Evolutionary conservation across 2,888 invertebrate genomes (phyloP).

Genomic region (Argyresthia albistria): DNA sequence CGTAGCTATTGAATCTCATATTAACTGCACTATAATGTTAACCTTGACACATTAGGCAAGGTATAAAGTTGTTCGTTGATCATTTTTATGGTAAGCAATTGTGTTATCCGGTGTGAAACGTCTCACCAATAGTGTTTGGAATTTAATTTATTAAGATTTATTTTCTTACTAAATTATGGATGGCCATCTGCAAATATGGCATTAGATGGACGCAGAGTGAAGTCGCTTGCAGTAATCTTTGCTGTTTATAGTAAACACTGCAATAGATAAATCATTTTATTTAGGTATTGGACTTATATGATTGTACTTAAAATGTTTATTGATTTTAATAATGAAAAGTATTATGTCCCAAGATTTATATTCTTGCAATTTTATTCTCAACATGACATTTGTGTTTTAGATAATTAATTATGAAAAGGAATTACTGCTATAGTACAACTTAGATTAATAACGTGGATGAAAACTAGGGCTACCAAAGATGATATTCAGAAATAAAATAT

Average conservation of each 20-base stretch:
- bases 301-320: constrained; percentile 5
- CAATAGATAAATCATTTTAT: constrained; percentile 11
- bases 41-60: constrained; percentile 47
- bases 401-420: constrained; percentile 1
- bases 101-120: constrained; percentile 66
- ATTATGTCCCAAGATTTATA: constrained; percentile 1
- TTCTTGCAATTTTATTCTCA: neutral
- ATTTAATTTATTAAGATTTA: constrained; percentile 71
- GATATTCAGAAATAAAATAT: constrained; percentile 2
- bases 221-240: constrained; percentile 4
- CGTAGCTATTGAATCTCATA: constrained; percentile 67
- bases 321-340: constrained; percentile 1
- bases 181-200: constrained; percentile 72
- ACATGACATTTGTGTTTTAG: constrained; percentile 4
- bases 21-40: constrained; percentile 47
- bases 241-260: constrained; percentile 10
- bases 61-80: constrained; percentile 68
- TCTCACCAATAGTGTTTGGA: constrained; percentile 67
- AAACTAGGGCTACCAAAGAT: constrained; percentile 6
- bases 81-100: constrained; percentile 69
- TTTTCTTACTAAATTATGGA: constrained; percentile 64
- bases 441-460: neutral
- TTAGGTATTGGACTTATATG: neutral
- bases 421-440: constrained; percentile 5
- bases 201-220: constrained; percentile 19